Percentiles rank a stretch among this genome's conserved stretches.
These are phyloP conservation scores for Baronia brevicornis DNA, from an alignment of 2,888 invertebrate species.

Conservation along the genomic window DNA sequence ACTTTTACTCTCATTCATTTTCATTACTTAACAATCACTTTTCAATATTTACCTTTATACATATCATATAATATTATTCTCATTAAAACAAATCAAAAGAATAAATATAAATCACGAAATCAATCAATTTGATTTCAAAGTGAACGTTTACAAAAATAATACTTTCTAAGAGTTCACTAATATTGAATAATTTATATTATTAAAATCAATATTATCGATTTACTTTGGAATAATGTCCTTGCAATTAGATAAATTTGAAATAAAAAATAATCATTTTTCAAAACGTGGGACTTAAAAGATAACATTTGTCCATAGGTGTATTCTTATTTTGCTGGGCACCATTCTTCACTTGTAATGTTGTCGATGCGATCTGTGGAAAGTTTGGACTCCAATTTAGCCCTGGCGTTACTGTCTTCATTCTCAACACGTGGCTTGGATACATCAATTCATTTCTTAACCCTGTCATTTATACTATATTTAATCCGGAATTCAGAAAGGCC, in stretches of 20 bases:
- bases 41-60: too few species aligned
- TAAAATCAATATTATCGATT: constrained; percentile 9
- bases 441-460: constrained; percentile 96
- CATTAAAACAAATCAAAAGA: too few species aligned
- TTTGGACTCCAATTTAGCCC: constrained; percentile 86
- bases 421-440: constrained; percentile 98
- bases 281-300: not conserved
- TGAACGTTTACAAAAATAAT: too few species aligned
- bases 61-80: too few species aligned
- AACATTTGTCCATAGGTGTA: constrained; percentile 81
- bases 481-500: constrained; percentile 98
- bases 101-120: too few species aligned
- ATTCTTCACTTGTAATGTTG: constrained; percentile 98
- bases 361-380: constrained; percentile 97
- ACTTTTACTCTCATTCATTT: too few species aligned
- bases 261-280: too few species aligned
- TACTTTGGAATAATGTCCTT: constrained; percentile 2
- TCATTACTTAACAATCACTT: too few species aligned
- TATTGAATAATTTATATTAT: too few species aligned
- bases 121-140: too few species aligned
- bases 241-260: too few species aligned
- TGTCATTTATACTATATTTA: constrained; percentile 95
- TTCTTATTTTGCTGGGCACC: constrained; percentile 99
- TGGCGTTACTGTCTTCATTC: constrained; percentile 91
- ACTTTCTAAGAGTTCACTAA: too few species aligned